Conservation (phyloP, 2,888 invertebrate genomes). For the Podotricha telesiphe region DNA sequence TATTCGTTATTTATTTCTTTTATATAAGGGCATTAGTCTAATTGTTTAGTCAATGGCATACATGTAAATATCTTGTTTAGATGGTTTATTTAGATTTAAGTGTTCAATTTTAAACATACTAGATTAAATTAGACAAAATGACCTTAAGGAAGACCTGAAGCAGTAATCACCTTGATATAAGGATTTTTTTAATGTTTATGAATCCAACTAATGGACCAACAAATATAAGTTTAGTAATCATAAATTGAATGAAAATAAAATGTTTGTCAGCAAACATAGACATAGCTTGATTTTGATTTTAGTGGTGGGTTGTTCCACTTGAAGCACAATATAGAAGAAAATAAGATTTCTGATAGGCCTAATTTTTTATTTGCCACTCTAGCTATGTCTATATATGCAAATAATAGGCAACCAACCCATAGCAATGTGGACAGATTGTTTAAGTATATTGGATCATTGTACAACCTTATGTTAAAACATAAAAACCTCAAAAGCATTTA, state of each 20-base stretch:
- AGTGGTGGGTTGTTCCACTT: background rate
- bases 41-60: constrained; percentile 79
- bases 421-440: constrained; percentile 72
- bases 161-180: constrained; percentile 60
- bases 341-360: constrained; percentile 21
- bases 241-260: constrained; percentile 54
- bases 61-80: constrained; percentile 82
- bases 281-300: constrained; percentile 5
- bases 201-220: constrained; percentile 80
- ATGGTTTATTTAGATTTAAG: constrained; percentile 80
- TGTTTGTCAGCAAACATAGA: constrained; percentile 38
- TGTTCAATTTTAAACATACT: constrained; percentile 77
- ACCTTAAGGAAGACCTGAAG: constrained; percentile 57
- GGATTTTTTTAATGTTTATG: constrained; percentile 60
- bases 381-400: constrained; percentile 50
- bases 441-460: constrained; percentile 80
- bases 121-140: constrained; percentile 73
- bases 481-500: constrained; percentile 69
- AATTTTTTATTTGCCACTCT: background rate
- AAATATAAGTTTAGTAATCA: constrained; percentile 65
- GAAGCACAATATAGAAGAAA: constrained; percentile 14
- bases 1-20: constrained; percentile 82
- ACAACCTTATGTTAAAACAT: constrained; percentile 80
- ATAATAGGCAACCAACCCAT: constrained; percentile 56
- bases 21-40: constrained; percentile 78